A percentile compares a stretch with the other conserved stretches of the same genome.
Conservation (phyloP, 2,888 invertebrate genomes). For the Platynereis dumerilii region DNA sequence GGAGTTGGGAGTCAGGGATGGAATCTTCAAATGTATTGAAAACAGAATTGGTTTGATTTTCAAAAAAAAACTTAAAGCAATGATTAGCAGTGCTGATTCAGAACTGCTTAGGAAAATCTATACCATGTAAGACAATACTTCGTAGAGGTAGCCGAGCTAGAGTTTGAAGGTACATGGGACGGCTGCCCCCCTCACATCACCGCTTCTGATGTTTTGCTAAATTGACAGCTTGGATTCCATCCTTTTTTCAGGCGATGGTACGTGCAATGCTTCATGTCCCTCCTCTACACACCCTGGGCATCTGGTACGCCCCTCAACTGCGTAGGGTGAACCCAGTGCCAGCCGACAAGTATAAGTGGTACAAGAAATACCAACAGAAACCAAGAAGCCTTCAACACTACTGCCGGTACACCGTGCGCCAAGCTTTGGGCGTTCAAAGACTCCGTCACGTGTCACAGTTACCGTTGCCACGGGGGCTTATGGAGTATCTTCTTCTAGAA, state of each 20-base stretch:
- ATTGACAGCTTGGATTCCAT: too few relatives aligned
- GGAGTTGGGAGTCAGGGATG: too few relatives aligned
- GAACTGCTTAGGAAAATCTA: too few relatives aligned
- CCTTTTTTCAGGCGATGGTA: slow-evolving; percentile 42
- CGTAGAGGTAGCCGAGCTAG: too few relatives aligned
- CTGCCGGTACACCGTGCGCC: slow-evolving; percentile 51
- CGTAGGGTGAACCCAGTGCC: slow-evolving; percentile 22
- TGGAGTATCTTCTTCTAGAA: slow-evolving; percentile 47
- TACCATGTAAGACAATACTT: too few relatives aligned
- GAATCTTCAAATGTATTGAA: too few relatives aligned
- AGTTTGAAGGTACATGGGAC: too few relatives aligned
- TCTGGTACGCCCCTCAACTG: slow-evolving; percentile 27
- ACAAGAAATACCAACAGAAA: slow-evolving; percentile 44
- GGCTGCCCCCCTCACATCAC: too few relatives aligned
- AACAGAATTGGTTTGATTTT: too few relatives aligned
- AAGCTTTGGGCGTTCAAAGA: slow-evolving; percentile 44
- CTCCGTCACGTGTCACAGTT: slow-evolving; percentile 46
- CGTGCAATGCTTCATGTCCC: slow-evolving; percentile 48
- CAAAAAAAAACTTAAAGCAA: too few relatives aligned
- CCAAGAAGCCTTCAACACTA: slow-evolving; percentile 57
- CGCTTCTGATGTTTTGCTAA: too few relatives aligned
- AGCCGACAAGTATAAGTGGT: slow-evolving; percentile 49
- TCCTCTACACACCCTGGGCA: slow-evolving; percentile 43
- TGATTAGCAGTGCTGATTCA: too few relatives aligned
- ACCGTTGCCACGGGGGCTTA: slow-evolving; percentile 51